Evolutionary conservation across 2,888 invertebrate genomes (phyloP).

Genomic region (Blera fallax): DNA sequence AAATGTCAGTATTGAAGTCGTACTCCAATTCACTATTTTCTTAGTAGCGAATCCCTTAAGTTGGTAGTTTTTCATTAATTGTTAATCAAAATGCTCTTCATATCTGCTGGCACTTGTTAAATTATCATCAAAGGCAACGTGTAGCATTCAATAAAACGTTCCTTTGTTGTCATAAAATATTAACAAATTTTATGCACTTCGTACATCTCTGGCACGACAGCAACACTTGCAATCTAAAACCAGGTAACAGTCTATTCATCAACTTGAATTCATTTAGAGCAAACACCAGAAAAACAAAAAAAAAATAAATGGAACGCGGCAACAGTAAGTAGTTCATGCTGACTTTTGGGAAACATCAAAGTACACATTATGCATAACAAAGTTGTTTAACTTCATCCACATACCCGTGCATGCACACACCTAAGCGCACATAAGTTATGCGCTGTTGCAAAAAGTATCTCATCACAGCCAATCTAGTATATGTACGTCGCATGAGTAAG

Average conservation of each 20-base stretch:
- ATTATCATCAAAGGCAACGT: neutral
- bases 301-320: neutral
- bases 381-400: conserved; percentile 6
- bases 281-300: neutral
- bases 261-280: conserved; percentile 31
- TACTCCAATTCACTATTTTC: too few species aligned
- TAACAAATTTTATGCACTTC: conserved; percentile 18
- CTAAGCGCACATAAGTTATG: conserved; percentile 22
- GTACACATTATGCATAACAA: conserved; percentile 35
- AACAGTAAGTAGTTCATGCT: neutral
- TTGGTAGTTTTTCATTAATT: neutral
- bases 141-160: too few species aligned
- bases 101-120: neutral
- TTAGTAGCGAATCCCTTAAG: neutral
- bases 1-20: too few species aligned
- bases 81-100: neutral
- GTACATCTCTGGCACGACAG: neutral
- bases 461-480: conserved; percentile 32
- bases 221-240: conserved; percentile 10
- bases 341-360: conserved; percentile 49
- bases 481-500: neutral
- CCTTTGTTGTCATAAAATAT: neutral
- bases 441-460: conserved; percentile 23
- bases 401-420: neutral
- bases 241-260: conserved; percentile 38